A percentile compares a stretch with the other conserved stretches of the same genome.
Conservation (phyloP, 2,797 vertebrate genomes). For the Bucorvus abyssinicus region DNA sequence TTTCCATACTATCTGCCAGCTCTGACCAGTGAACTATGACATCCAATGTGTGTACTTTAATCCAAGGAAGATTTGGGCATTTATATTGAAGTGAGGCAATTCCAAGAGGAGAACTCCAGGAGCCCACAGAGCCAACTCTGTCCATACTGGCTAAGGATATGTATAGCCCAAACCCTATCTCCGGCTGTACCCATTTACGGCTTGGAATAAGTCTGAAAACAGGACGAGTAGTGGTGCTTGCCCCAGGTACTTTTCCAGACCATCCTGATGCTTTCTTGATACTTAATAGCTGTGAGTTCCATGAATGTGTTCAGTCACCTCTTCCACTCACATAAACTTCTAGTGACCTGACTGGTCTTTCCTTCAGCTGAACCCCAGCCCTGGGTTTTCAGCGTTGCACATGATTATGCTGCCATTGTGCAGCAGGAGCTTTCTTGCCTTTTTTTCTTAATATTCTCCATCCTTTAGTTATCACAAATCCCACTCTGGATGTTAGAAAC, state of each 20-base stretch:
- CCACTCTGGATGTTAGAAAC: neutral
- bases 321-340: neutral
- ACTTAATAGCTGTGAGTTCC: constrained; percentile 25
- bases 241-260: constrained; percentile 30
- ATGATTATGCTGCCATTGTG: accelerated
- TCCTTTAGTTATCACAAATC: neutral
- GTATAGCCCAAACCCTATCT: neutral
- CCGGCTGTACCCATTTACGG: constrained; percentile 1
- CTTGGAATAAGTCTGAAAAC: constrained; percentile 14
- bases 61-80: neutral
- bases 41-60: neutral
- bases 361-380: neutral
- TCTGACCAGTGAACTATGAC: neutral
- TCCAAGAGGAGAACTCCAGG: neutral
- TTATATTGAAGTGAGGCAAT: neutral
- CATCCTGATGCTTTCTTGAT: neutral
- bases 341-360: neutral
- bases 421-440: neutral
- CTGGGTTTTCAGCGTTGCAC: neutral
- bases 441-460: neutral
- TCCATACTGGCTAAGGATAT: neutral
- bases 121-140: neutral
- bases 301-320: neutral
- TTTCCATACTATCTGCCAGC: neutral
- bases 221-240: neutral